Evolutionary conservation across 2,113 vertebrate species (phyloP).

Genomic region (Gobiocypris rarus): DNA sequence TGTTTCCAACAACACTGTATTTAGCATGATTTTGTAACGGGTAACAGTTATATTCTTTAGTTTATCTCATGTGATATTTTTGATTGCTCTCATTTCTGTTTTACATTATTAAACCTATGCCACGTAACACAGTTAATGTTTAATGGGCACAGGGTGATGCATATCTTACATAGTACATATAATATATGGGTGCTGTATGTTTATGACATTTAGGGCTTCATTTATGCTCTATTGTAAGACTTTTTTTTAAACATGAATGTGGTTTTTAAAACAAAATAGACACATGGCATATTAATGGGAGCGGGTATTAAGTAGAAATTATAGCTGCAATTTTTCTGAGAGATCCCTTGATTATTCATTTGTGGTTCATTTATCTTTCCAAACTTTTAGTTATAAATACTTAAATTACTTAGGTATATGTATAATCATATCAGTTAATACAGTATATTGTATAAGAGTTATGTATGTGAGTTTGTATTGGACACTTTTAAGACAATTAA

Average conservation of each 20-base stretch:
- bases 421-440: background rate
- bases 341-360: background rate
- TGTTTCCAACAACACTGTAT: background rate
- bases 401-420: background rate
- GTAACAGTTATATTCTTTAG: background rate
- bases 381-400: background rate
- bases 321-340: background rate
- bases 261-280: no score
- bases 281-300: background rate
- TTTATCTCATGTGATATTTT: background rate
- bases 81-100: background rate
- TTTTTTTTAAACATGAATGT: no score
- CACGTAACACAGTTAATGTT: background rate
- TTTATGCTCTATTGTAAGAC: no score
- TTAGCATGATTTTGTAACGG: background rate
- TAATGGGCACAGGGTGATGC: background rate
- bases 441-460: background rate
- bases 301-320: background rate
- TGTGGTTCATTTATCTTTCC: background rate
- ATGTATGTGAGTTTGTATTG: background rate
- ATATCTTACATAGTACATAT: background rate
- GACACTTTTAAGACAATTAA: background rate
- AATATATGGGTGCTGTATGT: constrained; percentile 4
- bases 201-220: background rate
- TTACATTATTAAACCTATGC: background rate